These are phyloP conservation scores for Psophia crepitans DNA, from an alignment of 2,113 vertebrate genomes.

Conservation along the genomic window DNA sequence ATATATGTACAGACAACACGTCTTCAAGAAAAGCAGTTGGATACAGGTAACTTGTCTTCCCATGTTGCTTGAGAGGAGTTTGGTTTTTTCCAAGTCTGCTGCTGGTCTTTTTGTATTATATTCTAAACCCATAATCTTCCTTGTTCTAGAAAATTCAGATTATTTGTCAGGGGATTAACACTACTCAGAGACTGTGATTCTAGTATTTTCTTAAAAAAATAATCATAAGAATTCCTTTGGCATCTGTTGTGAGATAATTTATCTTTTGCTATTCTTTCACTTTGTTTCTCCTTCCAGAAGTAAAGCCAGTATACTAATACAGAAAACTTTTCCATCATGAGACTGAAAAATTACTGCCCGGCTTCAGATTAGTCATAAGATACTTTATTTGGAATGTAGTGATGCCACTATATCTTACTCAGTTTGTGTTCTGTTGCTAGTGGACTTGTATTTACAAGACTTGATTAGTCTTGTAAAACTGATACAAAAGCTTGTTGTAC, in stretches of 20 bases:
- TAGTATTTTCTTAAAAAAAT: neutral
- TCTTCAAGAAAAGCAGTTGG: neutral
- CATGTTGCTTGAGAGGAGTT: neutral
- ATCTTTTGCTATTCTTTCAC: neutral
- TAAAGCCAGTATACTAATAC: neutral
- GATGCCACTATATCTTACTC: neutral
- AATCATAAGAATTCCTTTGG: neutral
- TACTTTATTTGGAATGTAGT: neutral
- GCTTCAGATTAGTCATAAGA: neutral
- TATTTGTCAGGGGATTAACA: neutral
- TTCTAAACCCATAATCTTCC: neutral
- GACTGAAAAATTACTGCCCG: neutral
- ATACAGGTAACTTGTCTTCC: neutral
- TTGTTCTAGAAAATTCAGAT: neutral
- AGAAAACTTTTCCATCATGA: neutral
- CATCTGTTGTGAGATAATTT: neutral
- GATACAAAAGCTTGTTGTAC: neutral
- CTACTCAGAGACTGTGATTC: neutral
- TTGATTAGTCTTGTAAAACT: neutral
- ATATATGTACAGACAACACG: neutral
- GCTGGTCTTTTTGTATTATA: neutral
- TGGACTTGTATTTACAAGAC: too few relatives aligned
- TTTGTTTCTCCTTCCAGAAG: neutral
- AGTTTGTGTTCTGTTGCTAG: neutral
- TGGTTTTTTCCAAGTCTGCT: neutral